Evolutionary conservation across 2,797 vertebrate species (phyloP).

Genomic region (Florisuga fusca): DNA sequence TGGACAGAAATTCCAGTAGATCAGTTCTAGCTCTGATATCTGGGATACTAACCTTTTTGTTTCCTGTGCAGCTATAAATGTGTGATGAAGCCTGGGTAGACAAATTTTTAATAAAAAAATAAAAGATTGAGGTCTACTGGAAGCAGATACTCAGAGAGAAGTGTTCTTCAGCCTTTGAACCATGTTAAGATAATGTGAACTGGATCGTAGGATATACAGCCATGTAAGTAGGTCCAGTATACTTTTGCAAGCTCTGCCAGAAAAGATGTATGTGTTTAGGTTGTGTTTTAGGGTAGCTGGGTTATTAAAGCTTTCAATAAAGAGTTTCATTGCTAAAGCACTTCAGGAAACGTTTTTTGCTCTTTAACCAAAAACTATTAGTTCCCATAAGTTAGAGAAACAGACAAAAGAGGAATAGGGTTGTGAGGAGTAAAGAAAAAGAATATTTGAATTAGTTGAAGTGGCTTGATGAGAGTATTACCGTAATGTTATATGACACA

Average conservation of each 20-base stretch:
- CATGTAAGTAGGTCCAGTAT: background rate
- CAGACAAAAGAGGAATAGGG: background rate
- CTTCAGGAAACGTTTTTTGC: background rate
- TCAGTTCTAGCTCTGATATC: background rate
- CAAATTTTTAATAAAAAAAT: background rate
- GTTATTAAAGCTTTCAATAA: background rate
- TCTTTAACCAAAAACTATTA: background rate
- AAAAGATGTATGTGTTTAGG: background rate
- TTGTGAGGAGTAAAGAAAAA: background rate
- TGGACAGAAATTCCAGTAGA: background rate
- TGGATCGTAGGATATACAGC: background rate
- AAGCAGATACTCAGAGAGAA: background rate
- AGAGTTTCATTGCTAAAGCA: background rate
- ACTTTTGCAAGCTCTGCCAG: background rate
- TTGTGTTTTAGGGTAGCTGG: background rate
- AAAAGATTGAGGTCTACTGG: background rate
- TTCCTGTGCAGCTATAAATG: background rate
- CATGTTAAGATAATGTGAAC: background rate
- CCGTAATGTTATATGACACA: background rate
- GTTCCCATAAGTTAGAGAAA: background rate
- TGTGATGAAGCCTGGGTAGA: background rate
- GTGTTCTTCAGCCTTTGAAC: background rate
- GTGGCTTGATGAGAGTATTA: background rate
- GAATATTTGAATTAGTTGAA: background rate
- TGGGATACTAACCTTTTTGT: background rate